A percentile compares a stretch with the other conserved stretches of the same genome.
Conservation (phyloP, 2,113 vertebrate genomes). For the Girardinichthys multiradiatus region DNA sequence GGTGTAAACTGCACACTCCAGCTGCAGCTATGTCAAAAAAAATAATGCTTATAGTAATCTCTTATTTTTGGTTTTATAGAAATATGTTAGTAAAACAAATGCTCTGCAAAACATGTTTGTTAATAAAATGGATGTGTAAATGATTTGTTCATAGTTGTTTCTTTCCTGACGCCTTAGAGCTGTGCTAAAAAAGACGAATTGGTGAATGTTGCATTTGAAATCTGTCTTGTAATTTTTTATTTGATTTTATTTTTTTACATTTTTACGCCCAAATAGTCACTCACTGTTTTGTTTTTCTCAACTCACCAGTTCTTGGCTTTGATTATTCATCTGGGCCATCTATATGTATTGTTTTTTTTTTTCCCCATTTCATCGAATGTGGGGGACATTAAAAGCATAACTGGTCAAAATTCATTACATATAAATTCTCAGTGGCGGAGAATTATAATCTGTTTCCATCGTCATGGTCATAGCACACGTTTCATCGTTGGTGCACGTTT, state of each 20-base stretch:
- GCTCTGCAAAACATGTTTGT: conserved; percentile 76
- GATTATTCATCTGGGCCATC: conserved; percentile 64
- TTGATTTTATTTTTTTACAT: conserved; percentile 39
- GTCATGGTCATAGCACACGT: conserved; percentile 70
- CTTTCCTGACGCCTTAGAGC: conserved; percentile 60
- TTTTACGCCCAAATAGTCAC: conserved; percentile 13
- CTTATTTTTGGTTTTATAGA: conserved; percentile 6
- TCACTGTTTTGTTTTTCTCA: conserved; percentile 41
- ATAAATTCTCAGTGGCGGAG: conserved; percentile 31
- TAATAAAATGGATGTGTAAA: conserved; percentile 79
- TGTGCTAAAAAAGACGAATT: conserved; percentile 12
- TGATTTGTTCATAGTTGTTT: conserved; percentile 72
- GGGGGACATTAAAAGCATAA: conserved; percentile 70
- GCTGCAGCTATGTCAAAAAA: conserved; percentile 60
- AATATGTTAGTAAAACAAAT: conserved; percentile 68
- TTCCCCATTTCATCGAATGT: conserved; percentile 55
- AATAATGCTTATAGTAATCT: conserved; percentile 56
- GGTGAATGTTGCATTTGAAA: conserved; percentile 56
- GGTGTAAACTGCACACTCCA: conserved; percentile 66
- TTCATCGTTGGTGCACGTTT: conserved; percentile 64
- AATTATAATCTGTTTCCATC: conserved; percentile 65
- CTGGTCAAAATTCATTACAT: conserved; percentile 30
- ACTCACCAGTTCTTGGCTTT: conserved; percentile 52
- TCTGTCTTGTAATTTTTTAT: conserved; percentile 35
- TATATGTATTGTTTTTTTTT: conserved; percentile 16